Evolutionary conservation across 2,888 invertebrate species (phyloP), one percentile per base, ranked within the genome.

Genomic region (Drosophila quinaria): DNA sequence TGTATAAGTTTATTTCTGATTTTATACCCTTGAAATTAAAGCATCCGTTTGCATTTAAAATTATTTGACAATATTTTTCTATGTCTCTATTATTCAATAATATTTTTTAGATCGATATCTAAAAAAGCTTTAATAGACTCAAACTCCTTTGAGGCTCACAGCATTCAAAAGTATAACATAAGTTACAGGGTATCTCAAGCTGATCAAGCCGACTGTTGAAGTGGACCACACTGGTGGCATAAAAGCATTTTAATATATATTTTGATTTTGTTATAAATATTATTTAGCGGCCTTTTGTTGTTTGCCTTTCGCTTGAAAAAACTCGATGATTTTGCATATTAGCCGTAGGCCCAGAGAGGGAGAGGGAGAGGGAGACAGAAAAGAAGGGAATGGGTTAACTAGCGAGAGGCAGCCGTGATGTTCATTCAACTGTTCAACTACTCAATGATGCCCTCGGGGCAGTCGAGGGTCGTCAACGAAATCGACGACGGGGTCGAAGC

Each of bases 281-380:
- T 78, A 87, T 87, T 87, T 76, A 87, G 70, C 76, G 47, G 63
- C 65, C 89, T 65, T 87, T 84, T 89, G 89, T 84, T 78, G 65
- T 60, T 59, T 56, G 66, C 71, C 80, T 88, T 80, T 86, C 66
- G 80, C 65, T 80, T 46, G 61, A 66, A 62, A 62, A 60, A 62
- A 55, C 70, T 65, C 74, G 51, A 85, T 85, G 85, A 85, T 89
- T 85, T 81, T 87, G 85, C 85, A 85, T 89, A 89, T 89, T 81
- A 54, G 10, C 49, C 55, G 17, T 35, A 25, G 58, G 39, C 31
- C 17, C 19, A 49, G 19, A 42, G 13, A 42, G 54, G 17, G 47
- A 22, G 47, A 47, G 35, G 41, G 0, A 22, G 22, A 22, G 22
- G 22, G 22, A 22, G 22, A 25, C 54, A 55, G 42, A 44, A 15